Evolutionary conservation across 1,140 invertebrate species (phyloP).

Genomic region (Oryzaephilus surinamensis): DNA sequence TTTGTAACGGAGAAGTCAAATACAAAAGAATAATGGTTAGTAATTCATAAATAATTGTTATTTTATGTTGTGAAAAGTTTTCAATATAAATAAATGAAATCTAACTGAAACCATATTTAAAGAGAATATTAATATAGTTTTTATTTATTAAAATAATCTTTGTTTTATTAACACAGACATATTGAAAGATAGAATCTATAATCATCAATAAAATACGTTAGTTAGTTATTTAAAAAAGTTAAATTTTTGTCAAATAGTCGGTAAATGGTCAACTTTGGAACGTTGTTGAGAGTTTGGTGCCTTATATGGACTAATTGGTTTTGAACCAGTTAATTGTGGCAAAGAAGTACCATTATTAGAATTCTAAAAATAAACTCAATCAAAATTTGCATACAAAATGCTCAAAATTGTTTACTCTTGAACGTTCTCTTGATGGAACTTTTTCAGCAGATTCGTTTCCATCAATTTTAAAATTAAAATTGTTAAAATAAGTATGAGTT

Average conservation of each 20-base stretch:
- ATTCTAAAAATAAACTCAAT: slow-evolving; percentile 37
- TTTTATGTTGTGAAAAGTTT: slow-evolving; percentile 3
- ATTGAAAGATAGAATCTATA: slow-evolving; percentile 2
- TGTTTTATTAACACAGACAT: slow-evolving; percentile 4
- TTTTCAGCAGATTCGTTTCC: slow-evolving; percentile 61
- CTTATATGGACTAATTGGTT: slow-evolving; percentile 40
- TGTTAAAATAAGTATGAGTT: slow-evolving; percentile 79
- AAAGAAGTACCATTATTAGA: slow-evolving; percentile 47
- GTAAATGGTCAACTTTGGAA: slow-evolving; percentile 56
- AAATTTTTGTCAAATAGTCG: slow-evolving; percentile 53
- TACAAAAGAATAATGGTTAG: slow-evolving; percentile 2
- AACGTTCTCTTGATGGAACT: slow-evolving; percentile 48
- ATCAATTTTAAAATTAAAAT: slow-evolving; percentile 66
- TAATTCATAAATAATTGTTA: slow-evolving; percentile 1
- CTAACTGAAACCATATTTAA: slow-evolving; percentile 4
- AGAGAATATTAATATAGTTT: slow-evolving; percentile 4
- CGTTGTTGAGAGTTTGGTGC: slow-evolving; percentile 38
- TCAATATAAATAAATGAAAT: slow-evolving; percentile 9
- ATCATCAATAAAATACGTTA: neutral
- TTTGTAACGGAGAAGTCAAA: slow-evolving; percentile 6
- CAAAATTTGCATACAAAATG: slow-evolving; percentile 4
- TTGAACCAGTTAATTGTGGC: slow-evolving; percentile 43
- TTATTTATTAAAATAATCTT: slow-evolving; percentile 8
- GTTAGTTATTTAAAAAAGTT: slow-evolving; percentile 24
- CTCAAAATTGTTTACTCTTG: slow-evolving; percentile 40